phyloP scores from a whole-genome alignment of 2,888 invertebrate species.

The Drosophila algonquin region DNA sequence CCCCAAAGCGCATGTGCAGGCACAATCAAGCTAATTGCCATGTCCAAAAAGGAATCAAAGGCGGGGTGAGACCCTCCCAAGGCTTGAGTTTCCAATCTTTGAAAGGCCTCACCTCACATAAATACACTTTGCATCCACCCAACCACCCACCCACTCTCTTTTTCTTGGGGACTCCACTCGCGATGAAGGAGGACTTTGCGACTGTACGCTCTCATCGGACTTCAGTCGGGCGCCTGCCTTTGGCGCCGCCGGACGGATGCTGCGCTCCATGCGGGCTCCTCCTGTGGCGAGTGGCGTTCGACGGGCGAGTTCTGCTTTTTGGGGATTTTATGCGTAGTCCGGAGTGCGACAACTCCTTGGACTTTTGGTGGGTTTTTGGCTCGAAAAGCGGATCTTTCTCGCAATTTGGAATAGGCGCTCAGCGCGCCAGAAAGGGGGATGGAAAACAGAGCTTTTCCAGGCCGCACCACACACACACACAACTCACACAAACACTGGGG shows the following conservation, averaged over 20 bases:
- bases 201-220: conserved; percentile 17
- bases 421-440: conserved; percentile 43
- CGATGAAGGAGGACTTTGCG: conserved; percentile 9
- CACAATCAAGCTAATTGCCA: conserved; percentile 81
- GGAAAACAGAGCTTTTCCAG: conserved; percentile 54
- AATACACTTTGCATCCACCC: conserved; percentile 1
- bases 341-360: conserved; percentile 23
- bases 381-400: conserved; percentile 83
- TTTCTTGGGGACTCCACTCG: not conserved
- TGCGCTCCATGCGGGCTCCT: not conserved
- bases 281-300: conserved; percentile 24
- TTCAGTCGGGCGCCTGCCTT: conserved; percentile 42
- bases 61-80: conserved; percentile 18
- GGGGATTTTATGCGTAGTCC: conserved; percentile 39
- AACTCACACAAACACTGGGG: not conserved
- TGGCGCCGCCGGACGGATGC: conserved; percentile 36
- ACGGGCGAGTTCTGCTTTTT: conserved; percentile 1
- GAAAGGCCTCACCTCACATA: not conserved
- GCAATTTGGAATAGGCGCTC: conserved; percentile 79
- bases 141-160: not conserved
- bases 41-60: not conserved
- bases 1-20: conserved; percentile 61
- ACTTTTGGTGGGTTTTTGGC: conserved; percentile 64
- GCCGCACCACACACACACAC: conserved; percentile 3
- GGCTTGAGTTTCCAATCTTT: not conserved